Conservation (phyloP, 2,797 vertebrate genomes). For the Choloepus didactylus region DNA sequence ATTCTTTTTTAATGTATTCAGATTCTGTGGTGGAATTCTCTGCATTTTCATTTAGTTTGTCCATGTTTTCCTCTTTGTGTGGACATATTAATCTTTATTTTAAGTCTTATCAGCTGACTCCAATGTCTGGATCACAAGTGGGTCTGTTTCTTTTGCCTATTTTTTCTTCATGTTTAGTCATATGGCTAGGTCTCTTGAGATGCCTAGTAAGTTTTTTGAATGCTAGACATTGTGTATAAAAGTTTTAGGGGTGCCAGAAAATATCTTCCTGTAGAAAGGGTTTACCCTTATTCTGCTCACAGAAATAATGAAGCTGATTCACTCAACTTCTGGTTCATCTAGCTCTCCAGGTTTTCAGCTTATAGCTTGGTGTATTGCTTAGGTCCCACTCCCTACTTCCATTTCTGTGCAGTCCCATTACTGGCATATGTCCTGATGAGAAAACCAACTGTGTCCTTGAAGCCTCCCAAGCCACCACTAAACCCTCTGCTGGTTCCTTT, state of each 20-base stretch:
- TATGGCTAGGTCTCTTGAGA: neutral
- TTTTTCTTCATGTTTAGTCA: neutral
- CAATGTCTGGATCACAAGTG: neutral
- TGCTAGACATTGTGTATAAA: neutral
- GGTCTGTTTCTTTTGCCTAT: neutral
- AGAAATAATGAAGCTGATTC: neutral
- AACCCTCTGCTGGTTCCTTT: neutral
- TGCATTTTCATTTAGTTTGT: neutral
- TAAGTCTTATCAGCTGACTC: neutral
- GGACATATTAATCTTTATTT: neutral
- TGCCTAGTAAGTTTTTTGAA: neutral
- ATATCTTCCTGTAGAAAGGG: neutral
- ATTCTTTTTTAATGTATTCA: neutral
- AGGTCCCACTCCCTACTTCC: neutral
- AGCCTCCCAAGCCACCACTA: neutral
- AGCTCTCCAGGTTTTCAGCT: neutral
- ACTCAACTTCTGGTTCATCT: neutral
- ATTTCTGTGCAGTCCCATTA: neutral
- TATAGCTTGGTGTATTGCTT: neutral
- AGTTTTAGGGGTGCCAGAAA: neutral
- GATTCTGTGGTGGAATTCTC: conserved; percentile 19
- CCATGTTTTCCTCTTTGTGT: conserved; percentile 27
- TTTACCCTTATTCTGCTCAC: neutral
- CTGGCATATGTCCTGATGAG: neutral
- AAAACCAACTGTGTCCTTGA: neutral